A percentile compares a stretch with the other conserved stretches of the same genome.
Conservation (phyloP, 1,140 invertebrate species). For the Tigriopus japonicus region DNA sequence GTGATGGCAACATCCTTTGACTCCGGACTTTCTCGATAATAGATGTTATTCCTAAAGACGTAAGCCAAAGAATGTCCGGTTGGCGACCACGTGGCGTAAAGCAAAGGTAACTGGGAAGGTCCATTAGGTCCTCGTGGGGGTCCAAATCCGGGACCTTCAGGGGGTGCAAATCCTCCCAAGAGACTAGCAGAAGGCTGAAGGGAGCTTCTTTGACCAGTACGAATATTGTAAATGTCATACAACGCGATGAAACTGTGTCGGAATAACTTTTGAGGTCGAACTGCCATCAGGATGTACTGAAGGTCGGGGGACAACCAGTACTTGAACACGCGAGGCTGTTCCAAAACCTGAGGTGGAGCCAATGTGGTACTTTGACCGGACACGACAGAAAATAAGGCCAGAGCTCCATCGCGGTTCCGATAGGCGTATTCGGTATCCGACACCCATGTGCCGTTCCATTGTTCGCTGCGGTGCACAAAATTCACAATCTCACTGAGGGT, state of each 20-base stretch:
- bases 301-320: not conserved
- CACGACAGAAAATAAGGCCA: not conserved
- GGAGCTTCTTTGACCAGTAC: not conserved
- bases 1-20: not conserved
- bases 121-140: not conserved
- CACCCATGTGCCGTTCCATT: not conserved
- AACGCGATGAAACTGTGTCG: not conserved
- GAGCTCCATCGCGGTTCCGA: not conserved
- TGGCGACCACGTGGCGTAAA: not conserved
- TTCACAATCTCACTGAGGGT: not conserved
- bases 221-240: not conserved
- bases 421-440: slow-evolving; percentile 1
- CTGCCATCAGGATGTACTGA: not conserved
- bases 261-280: not conserved
- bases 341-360: not conserved
- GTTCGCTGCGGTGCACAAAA: not conserved
- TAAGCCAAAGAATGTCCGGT: not conserved
- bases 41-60: not conserved
- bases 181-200: not conserved
- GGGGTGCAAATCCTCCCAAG: not conserved
- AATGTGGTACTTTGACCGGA: not conserved
- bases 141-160: not conserved
- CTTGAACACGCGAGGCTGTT: not conserved
- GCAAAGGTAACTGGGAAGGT: not conserved
- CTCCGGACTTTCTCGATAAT: not conserved